Conservation (phyloP, 2,113 vertebrate species). For the cattle (Bos taurus) region ARS-UCD2.0 NC_037342.1:69931501-69932000, state of each 20-base stretch:
- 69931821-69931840: conserved; percentile 66
- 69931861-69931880: conserved; percentile 43
- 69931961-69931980: neutral
- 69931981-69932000: neutral
- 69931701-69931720: conserved; percentile 29
- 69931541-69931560: neutral
- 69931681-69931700: conserved; percentile 51
- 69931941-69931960: conserved; percentile 28
- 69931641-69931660: neutral
- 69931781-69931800: conserved; percentile 66
- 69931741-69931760: conserved; percentile 53
- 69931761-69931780: conserved; percentile 27
- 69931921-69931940: conserved; percentile 20
- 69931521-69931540: neutral
- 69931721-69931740: conserved; percentile 65
- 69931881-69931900: neutral
- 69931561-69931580: neutral
- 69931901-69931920: neutral
- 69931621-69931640: neutral
- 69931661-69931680: conserved; percentile 26
- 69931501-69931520: neutral
- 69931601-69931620: neutral
- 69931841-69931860: conserved; percentile 61
- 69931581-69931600: neutral
- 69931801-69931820: conserved; percentile 69